These are phyloP conservation scores for Sinosuthora webbiana DNA, from an alignment of 2,113 vertebrate species.

Conservation along the genomic window DNA sequence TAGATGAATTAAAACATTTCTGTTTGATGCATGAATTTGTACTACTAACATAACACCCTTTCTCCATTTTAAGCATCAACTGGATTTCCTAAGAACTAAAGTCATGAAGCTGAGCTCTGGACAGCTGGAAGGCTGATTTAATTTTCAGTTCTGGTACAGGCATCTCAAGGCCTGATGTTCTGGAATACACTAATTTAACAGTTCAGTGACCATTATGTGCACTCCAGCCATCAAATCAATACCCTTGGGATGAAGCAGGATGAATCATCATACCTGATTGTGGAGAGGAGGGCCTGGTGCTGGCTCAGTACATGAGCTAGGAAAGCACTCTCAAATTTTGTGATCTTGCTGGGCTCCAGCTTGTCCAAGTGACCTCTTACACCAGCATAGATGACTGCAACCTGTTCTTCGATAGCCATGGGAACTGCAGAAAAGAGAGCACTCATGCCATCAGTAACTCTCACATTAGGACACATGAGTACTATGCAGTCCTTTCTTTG, in stretches of 20 bases:
- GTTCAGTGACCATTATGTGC: background rate
- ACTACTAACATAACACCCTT: rapidly evolving
- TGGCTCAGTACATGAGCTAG: constrained; percentile 89
- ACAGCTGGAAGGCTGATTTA: background rate
- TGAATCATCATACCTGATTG: constrained; percentile 78
- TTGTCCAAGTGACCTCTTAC: constrained; percentile 96
- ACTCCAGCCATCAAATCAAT: background rate
- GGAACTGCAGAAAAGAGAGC: constrained; percentile 74
- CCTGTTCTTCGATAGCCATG: constrained; percentile 98
- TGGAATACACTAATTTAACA: background rate
- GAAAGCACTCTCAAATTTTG: constrained; percentile 94
- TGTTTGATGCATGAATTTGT: background rate
- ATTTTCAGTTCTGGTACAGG: background rate
- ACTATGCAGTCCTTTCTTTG: background rate
- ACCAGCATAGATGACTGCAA: constrained; percentile 95
- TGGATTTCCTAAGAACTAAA: background rate
- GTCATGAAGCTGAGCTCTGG: background rate
- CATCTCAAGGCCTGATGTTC: background rate
- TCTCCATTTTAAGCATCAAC: background rate
- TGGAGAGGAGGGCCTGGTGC: constrained; percentile 85
- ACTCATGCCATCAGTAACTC: background rate
- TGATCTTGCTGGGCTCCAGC: constrained; percentile 97
- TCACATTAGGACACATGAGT: background rate
- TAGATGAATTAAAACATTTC: background rate
- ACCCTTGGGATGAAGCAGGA: background rate